Base-by-base conservation (phyloP, 2,888 invertebrate species). In the Lepeophtheirus nordmannii region DNA sequence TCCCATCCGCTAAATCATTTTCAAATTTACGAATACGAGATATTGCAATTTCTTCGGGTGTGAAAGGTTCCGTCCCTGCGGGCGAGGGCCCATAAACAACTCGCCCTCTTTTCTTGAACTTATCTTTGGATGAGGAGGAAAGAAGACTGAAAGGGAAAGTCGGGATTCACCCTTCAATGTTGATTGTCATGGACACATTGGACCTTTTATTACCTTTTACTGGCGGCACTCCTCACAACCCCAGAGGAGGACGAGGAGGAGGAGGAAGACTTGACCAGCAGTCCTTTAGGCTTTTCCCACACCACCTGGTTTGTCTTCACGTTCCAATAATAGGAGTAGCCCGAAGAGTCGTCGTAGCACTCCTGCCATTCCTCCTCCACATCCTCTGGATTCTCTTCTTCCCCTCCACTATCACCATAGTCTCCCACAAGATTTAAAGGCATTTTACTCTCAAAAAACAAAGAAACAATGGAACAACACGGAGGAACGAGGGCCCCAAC, bases 271-370 rank as follows among this genome's bases (percentile, higher is more conserved):
- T 30, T 30, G 30, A 2, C 30, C 2, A 62, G 23, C 67, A 57
- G 12, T 12, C 80, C 80, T 1, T 73, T 72, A 11, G 83, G 83
- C 70, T 79, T 78, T 68, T 82, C 80, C 83, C 83, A 83, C 11
- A 82, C 82, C 0, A 83, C 83, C 72, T 81, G 80, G 72, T 83
- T 82, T 1, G 82, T 81, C 69, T 79, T 76, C 17, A 78, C 76
- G 72, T 83, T 82, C 83, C 83, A 83, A 71, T 82, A 83, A 72
- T 83, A 83, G 1, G 80, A 77, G 72, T 80, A 83, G 1, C 83
- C 83, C 1, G 80, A 80, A 14, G 76, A 75, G 71, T 81, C 79
- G 72, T 83, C 83, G 69, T 77, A 78, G 71, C 82, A 83, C 73
- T 82, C 81, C 77, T 84, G 80, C 85, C 85, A 83, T 72, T 78